These are phyloP conservation scores for Bombyx mandarina DNA, from an alignment of 1,140 invertebrate species.

Conservation along the genomic window DNA sequence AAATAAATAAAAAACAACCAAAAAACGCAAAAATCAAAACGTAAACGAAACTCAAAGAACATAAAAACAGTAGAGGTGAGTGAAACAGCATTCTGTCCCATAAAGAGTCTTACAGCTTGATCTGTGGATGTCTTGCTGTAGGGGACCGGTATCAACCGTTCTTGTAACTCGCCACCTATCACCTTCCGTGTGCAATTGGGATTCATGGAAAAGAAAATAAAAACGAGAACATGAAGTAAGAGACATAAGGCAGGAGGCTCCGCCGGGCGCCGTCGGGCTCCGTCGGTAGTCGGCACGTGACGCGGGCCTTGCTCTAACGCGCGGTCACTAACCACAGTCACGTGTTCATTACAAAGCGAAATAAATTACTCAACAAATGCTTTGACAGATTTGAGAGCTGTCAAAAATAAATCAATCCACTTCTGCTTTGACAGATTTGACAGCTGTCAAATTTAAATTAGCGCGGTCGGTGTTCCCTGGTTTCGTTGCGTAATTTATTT, in stretches of 20 bases:
- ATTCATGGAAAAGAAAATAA: constrained; percentile 79
- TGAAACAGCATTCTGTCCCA: constrained; percentile 34
- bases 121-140: constrained; percentile 99
- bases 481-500: too few species aligned
- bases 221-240: constrained; percentile 68
- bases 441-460: too few species aligned
- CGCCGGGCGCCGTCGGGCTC: too few species aligned
- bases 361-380: too few species aligned
- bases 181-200: constrained; percentile 85
- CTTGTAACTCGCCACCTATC: constrained; percentile 99
- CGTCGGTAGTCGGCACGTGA: too few species aligned
- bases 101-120: constrained; percentile 91
- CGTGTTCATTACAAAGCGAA: too few species aligned
- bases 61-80: constrained; percentile 43
- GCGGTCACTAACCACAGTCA: too few species aligned
- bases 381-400: too few species aligned
- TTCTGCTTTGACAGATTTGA: too few species aligned
- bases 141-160: constrained; percentile 98
- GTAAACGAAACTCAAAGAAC: constrained; percentile 44
- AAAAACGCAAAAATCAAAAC: constrained; percentile 19
- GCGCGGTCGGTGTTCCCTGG: too few species aligned
- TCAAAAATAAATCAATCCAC: too few species aligned
- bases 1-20: constrained; percentile 28
- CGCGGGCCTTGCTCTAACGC: too few species aligned
- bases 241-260: constrained; percentile 39